Evolutionary conservation across 2,797 vertebrate genomes (phyloP), one percentile per base, ranked within the genome.

Genomic region (Acipenser ruthenus): DNA sequence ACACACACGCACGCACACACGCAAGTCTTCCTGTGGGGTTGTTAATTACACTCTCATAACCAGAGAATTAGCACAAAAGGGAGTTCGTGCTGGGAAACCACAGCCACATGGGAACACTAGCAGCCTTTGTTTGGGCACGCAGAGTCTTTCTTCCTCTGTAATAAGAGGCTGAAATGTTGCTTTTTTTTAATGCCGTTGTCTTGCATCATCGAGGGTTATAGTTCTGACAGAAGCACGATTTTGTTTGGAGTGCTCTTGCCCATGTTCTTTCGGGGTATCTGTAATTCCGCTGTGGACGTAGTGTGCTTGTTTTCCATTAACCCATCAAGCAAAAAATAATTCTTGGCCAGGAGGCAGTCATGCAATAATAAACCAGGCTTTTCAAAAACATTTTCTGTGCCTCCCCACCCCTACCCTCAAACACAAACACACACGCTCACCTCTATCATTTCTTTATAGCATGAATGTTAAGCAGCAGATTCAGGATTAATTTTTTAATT

Each of bases 71-170:
- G 60, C 63, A 6, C 56, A 15, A 60, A 47, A 60, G 13, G 58
- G 52, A 65, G 67, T 50, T 67, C 6, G 55, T 12, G 10, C 56
- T 59, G 62, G 49, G 48, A 48, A 67, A 64, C 64, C 18, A 7
- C 51, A 50, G 62, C 59, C 72, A n/a, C 67, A 4, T 1, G 55
- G 69, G 77, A 79, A 83, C 80, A 80, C 75, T 77, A 71, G 75
- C 72, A 66, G 76, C 68, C 81, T 80, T 86, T 86, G 83, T 86
- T 71, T 59, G 70, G 55, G 23, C 73, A 11, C 72, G 65, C 1
- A 6, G 68, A 66, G 72, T 61, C 71, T 63, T 49, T 9, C 63
- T 50, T 72, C 73, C 66, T 70, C 74, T 71, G 50, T 75, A 67
- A 76, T 70, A 74, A 70, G 73, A 69, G 66, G 68, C 75, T 68